Base-by-base conservation (phyloP, 1,140 invertebrate species). In the Venustaconcha ellipsiformis region DNA sequence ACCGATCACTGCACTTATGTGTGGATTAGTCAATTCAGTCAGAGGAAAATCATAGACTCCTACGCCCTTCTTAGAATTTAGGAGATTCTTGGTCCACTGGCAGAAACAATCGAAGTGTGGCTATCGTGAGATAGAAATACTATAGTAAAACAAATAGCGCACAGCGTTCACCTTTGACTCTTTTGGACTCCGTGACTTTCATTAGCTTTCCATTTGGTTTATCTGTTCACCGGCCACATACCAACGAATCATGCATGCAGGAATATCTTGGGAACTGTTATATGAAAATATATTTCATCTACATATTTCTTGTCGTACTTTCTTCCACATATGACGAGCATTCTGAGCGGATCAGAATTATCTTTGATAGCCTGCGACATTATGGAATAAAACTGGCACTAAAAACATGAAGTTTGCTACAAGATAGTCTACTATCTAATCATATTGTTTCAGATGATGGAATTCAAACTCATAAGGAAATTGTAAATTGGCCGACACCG, bases 41-140 rank as follows among this genome's bases (percentile, higher is more conserved):
- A 12, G 70, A 80, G 70, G 0, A 92, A 87, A 0, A 82, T 86
- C 1, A 79, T 82, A 57, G 91, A 92, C 80, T 83, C 77, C 58
- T 92, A 90, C 80, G 92, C 92, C 81, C 70, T 93, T 3, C 91
- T 90, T 0, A 67, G 82, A 2, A 91, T 92, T 55, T 87, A 91
- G 20, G 90, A 91, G 15, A 78, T 81, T 12, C 65, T 93, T 0
- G 70, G 84, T 15, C 72, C 63, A 13, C 72, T 92, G 0, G 23
- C 77, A 0, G 89, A 87, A 8, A 82, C 91, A 92, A 84, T 62
- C 80, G 59, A 67, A 66, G 56, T 48, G 23, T 26, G 83, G 78
- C 84, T 90, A 90, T 67, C 74, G 90, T 2, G 70, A 60, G 69
- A 18, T 63, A 14, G 30, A 65, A 13, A 57, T 92, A 14, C 59